phyloP scores from a whole-genome alignment of 2,797 vertebrate species.

The Spinus olivaceus region DNA sequence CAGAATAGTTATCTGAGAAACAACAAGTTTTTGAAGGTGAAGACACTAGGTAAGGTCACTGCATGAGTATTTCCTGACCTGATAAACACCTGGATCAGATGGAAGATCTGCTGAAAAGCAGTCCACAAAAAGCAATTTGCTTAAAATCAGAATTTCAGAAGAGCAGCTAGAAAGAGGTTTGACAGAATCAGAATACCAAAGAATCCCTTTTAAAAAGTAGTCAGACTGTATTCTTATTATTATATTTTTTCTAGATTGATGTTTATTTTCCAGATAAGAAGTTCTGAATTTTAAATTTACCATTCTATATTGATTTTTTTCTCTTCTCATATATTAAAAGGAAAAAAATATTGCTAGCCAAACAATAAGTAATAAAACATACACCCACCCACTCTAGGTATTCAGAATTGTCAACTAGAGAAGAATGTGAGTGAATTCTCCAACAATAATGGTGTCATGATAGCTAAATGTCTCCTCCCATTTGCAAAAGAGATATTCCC shows the following conservation, averaged over 20 bases:
- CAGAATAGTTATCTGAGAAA: background rate
- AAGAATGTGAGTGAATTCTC: background rate
- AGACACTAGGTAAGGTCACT: background rate
- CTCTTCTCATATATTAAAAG: background rate
- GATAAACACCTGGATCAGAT: background rate
- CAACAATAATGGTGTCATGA: background rate
- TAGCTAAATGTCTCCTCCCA: background rate
- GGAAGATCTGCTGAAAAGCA: background rate
- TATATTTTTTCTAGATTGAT: background rate
- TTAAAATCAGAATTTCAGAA: background rate
- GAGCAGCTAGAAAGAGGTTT: background rate
- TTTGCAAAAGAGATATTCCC: background rate
- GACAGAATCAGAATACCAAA: background rate
- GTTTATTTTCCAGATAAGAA: background rate
- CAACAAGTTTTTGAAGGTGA: background rate
- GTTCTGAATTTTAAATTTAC: background rate
- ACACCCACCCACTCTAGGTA: background rate
- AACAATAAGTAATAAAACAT: background rate
- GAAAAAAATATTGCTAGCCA: background rate
- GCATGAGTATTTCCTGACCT: background rate
- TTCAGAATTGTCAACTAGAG: background rate
- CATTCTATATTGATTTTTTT: background rate
- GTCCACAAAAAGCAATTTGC: background rate
- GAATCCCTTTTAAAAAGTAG: background rate
- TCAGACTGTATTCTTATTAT: background rate